Evolutionary conservation across 2,113 vertebrate species (phyloP), one percentile per base, ranked within the genome.

Genomic region (Podilymbus podiceps): DNA sequence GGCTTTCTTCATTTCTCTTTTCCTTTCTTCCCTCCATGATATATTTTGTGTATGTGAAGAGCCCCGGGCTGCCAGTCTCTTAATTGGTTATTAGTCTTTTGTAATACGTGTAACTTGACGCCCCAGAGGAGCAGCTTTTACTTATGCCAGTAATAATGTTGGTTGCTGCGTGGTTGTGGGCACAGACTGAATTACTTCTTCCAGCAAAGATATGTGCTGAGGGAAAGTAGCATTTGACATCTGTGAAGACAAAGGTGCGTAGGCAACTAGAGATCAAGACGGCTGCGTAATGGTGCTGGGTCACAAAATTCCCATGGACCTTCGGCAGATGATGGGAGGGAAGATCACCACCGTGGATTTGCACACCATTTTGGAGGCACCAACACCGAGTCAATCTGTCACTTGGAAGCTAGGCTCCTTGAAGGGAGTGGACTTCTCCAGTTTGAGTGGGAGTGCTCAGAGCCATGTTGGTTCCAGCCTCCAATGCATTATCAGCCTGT

Each of bases 51-150:
- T 92, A 33, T 0, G 0, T 55, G 91, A 88, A 93, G 46, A 52
- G 75, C 82, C 52, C 27, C 59, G 83, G 75, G 68, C 79, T 91
- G 59, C 68, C 56, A 84, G 76, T 92, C 67, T 86, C 47, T 84
- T 94, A 80, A 81, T 66, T 77, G 63, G 42, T 90, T 83, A 47
- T 85, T 82, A 91, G 71, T 85, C 74, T 95, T 81, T 46, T 75
- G 50, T 87, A 76, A 72, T 73, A 42, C 3, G 17, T 62, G 62
- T 83, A 91, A 68, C 44, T 69, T 3, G 11, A 8, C 40, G 31
- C 21, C 33, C 44, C 35, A 35, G 85, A 93, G 94, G 77, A 91
- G 59, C 63, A 83, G 85, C 49, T 85, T 94, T 94, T 88, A 67
- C 68, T 92, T 60, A 49, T 3, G 22, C 33, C 52, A 40, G 25